Percentiles rank a stretch among this genome's conserved stretches.
These are phyloP conservation scores for Hipparchia sbordonii DNA, from an alignment of 2,888 invertebrate species.

Conservation along the genomic window DNA sequence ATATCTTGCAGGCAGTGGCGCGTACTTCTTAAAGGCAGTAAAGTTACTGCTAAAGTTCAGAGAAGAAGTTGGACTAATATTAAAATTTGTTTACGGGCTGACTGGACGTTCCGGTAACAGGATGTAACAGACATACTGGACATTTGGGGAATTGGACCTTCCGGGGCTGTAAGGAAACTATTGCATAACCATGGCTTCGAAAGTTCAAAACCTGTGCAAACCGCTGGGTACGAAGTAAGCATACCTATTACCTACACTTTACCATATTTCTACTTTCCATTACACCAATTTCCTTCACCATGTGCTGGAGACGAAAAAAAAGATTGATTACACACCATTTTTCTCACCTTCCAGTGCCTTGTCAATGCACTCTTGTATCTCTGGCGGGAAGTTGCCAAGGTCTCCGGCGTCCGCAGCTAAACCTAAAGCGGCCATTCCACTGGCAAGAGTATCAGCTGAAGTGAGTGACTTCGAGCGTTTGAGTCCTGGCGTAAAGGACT, in stretches of 20 bases:
- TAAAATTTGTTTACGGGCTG: too few species aligned
- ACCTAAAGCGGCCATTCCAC: constrained; percentile 86
- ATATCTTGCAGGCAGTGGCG: too few species aligned
- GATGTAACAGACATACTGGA: too few species aligned
- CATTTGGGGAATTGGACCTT: too few species aligned
- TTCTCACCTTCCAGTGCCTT: constrained; percentile 87
- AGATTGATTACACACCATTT: constrained; percentile 39
- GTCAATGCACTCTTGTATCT: constrained; percentile 88
- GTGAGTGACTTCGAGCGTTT: constrained; percentile 93
- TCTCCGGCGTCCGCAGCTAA: constrained; percentile 89
- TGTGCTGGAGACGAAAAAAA: constrained; percentile 40
- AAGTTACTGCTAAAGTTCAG: too few species aligned
- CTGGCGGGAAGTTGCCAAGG: constrained; percentile 88
- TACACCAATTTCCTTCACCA: constrained; percentile 38
- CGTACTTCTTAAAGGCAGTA: too few species aligned
- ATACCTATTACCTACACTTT: constrained; percentile 30
- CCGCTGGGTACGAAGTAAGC: neutral
- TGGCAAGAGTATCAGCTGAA: constrained; percentile 87
- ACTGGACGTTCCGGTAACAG: too few species aligned
- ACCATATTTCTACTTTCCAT: constrained; percentile 22
- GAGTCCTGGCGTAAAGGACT: constrained; percentile 77
- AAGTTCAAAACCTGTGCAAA: neutral
- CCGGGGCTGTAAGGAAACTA: too few species aligned
- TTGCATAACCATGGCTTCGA: too few species aligned
- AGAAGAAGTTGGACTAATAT: too few species aligned